Percentiles rank a stretch among this genome's conserved stretches.
Evolutionary conservation across 2,888 invertebrate species (phyloP).

Genomic region (Dermolepida albohirtum): DNA sequence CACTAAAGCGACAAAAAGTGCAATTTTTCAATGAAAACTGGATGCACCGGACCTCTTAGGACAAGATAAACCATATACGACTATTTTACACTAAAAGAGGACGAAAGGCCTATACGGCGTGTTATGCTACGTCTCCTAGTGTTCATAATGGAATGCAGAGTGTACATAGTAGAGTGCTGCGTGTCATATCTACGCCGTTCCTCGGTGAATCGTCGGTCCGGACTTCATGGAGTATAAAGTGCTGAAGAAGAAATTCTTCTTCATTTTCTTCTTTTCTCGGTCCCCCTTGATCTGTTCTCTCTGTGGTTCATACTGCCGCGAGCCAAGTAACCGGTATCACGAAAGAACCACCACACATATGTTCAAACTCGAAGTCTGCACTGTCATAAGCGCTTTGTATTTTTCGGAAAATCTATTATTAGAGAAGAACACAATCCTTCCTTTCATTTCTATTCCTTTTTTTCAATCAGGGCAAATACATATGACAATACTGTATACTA

Average conservation of each 20-base stretch:
- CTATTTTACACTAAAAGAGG: conserved; percentile 21
- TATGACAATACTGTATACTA: no score
- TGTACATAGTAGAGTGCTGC: conserved; percentile 40
- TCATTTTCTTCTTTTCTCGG: conserved; percentile 11
- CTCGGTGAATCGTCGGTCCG: conserved; percentile 13
- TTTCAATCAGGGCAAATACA: no score
- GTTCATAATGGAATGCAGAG: conserved; percentile 48
- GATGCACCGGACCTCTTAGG: conserved; percentile 29
- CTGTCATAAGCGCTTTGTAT: conserved; percentile 37
- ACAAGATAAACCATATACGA: conserved; percentile 29
- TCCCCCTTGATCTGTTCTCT: conserved; percentile 35
- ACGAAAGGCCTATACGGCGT: conserved; percentile 34
- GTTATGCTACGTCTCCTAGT: conserved; percentile 23
- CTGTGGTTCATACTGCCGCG: conserved; percentile 26
- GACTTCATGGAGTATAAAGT: conserved; percentile 4
- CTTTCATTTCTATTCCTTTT: neutral
- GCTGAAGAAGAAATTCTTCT: conserved; percentile 17
- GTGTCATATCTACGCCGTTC: conserved; percentile 33
- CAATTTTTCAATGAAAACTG: conserved; percentile 41
- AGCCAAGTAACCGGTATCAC: conserved; percentile 37
- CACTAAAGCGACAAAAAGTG: conserved; percentile 41
- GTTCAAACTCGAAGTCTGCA: conserved; percentile 34
- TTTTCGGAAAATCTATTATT: conserved; percentile 11
- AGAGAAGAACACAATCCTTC: conserved; percentile 20
- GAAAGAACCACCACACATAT: conserved; percentile 34